Base-by-base conservation (phyloP, 1,140 invertebrate genomes). In the Laupala kohalensis region DNA sequence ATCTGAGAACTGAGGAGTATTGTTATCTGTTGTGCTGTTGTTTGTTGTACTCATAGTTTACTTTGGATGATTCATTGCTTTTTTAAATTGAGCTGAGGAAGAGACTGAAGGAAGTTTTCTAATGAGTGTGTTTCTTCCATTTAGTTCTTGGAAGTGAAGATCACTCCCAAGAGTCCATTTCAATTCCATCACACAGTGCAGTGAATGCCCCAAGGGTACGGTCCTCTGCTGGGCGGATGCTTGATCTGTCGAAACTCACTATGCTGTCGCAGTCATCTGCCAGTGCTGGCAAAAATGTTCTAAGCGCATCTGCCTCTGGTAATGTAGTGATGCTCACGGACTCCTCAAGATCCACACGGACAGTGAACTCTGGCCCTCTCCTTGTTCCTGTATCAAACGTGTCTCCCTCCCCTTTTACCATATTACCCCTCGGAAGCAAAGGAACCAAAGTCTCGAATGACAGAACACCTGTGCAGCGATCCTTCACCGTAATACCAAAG, bases 141-240 rank as follows among this genome's bases (percentile, higher is more conserved):
- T 71, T 80, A 81, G 80, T 75, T 72, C 75, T 75, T 75, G 79
- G 80, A 73, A 76, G 73, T 67, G 74, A 74, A 73, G 76, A 73
- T 69, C 27, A 73, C n/a, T 71, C 69, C 73, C 69, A 67, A 72
- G 75, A 23, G 29, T 25, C 29, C 3, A 64, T 67, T 30, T 65
- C 69, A 62, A 67, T 24, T 67, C 70, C 73, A 25, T 64, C 70
- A 63, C 73, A 62, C 69, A 71, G 75, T 63, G 67, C 29, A 23
- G 67, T 68, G 27, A 37, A 25, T 29, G 12, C 25, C 5, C 27
- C 67, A 3, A 13, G 67, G 23, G 67, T 68, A 23, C 27, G 27
- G 25, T 28, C 67, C 15, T 24, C 26, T 23, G 29, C 27, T 27
- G 71, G 73, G 63, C 76, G 72, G 26, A 73, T 72, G 30, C 74